Evolutionary conservation across 2,797 vertebrate genomes (phyloP).

Genomic region (Limosa lapponica): DNA sequence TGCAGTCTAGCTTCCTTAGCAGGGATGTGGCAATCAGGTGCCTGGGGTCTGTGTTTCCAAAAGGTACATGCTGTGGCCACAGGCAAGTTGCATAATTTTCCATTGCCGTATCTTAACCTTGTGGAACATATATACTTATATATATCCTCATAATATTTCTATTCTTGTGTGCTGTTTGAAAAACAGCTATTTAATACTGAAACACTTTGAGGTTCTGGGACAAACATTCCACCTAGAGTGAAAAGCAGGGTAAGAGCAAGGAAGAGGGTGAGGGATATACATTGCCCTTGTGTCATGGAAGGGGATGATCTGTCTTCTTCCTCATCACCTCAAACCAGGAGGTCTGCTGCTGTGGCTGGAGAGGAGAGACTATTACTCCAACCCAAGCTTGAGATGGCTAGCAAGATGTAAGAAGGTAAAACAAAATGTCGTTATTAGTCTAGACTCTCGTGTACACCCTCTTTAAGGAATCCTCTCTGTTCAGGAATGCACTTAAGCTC

Average conservation of each 20-base stretch:
- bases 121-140: neutral
- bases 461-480: neutral
- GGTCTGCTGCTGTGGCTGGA: neutral
- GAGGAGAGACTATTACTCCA: neutral
- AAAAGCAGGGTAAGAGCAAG: neutral
- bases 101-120: neutral
- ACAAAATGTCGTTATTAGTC: neutral
- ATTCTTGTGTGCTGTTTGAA: neutral
- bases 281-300: rapidly evolving
- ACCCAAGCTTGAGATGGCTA: neutral
- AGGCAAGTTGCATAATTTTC: neutral
- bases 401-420: neutral
- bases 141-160: neutral
- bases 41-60: neutral
- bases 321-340: neutral
- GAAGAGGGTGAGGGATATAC: neutral
- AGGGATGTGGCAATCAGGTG: neutral
- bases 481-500: neutral
- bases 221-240: rapidly evolving
- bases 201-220: neutral
- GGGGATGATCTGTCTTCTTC: neutral
- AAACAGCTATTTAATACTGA: neutral
- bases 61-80: neutral
- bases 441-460: rapidly evolving
- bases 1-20: neutral